phyloP scores from a whole-genome alignment of 2,797 vertebrate genomes.

The Pantherophis vulpinus region DNA sequence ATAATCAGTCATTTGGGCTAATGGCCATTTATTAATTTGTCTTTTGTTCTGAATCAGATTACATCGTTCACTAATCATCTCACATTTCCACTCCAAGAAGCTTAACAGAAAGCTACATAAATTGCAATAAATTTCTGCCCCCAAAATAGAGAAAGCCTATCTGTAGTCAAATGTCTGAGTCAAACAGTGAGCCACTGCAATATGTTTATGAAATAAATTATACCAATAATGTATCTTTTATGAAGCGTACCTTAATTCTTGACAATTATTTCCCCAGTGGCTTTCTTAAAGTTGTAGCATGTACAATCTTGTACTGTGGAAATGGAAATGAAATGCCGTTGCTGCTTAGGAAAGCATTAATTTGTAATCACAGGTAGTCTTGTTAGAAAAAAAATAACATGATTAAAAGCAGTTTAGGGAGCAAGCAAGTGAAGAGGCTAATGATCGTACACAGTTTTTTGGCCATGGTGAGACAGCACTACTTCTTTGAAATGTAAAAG shows the following conservation, averaged over 20 bases:
- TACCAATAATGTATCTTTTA: constrained; percentile 2
- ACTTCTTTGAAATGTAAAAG: background rate
- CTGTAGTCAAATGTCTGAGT: background rate
- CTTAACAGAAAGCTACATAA: background rate
- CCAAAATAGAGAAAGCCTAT: background rate
- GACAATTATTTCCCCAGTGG: constrained; percentile 16
- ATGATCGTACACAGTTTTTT: background rate
- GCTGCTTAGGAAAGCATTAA: constrained; percentile 6
- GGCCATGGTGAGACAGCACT: background rate
- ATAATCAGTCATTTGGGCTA: background rate
- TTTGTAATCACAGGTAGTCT: background rate
- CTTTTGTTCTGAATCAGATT: background rate
- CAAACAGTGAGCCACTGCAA: background rate
- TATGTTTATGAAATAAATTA: background rate
- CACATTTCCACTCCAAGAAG: background rate
- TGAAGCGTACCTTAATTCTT: background rate
- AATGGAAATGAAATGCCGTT: background rate
- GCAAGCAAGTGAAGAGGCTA: constrained; percentile 7
- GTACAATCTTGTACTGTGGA: background rate
- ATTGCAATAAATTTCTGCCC: background rate
- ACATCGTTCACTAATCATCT: background rate
- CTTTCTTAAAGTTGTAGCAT: constrained; percentile 4
- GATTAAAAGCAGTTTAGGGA: constrained; percentile 22
- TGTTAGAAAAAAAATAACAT: constrained; percentile 21
- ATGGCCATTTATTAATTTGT: background rate